Evolutionary conservation across 2,888 invertebrate species (phyloP).

Genomic region (Drosophila seclusa): DNA sequence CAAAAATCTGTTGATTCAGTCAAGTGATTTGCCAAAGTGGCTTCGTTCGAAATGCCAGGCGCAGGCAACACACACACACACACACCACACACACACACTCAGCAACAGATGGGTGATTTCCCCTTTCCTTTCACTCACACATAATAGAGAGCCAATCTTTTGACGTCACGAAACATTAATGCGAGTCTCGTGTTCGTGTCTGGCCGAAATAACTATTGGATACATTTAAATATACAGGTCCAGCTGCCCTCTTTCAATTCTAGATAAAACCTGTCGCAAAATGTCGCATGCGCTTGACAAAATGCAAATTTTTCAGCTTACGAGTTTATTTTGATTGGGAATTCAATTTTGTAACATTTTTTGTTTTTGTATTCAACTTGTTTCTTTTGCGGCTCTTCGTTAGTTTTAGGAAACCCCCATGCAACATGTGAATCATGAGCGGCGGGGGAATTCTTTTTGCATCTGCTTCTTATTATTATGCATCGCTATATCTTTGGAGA

Average conservation of each 20-base stretch:
- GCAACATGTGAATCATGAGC: constrained; percentile 31
- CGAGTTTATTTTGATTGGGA: constrained; percentile 3
- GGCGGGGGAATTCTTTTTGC: constrained; percentile 37
- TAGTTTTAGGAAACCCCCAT: constrained; percentile 46
- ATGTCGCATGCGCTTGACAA: constrained; percentile 11
- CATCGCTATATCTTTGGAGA: not conserved
- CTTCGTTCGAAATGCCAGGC: constrained; percentile 81
- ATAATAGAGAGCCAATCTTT: constrained; percentile 36
- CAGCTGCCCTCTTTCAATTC: constrained; percentile 15
- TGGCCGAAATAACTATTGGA: constrained; percentile 15
- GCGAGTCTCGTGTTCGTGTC: constrained; percentile 18
- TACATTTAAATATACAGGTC: constrained; percentile 20
- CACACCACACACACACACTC: constrained; percentile 18
- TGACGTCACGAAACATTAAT: constrained; percentile 47
- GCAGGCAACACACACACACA: constrained; percentile 31
- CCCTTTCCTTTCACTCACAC: not conserved
- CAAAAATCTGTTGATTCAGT: constrained; percentile 81
- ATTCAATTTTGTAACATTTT: constrained; percentile 12
- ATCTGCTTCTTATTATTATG: constrained; percentile 8
- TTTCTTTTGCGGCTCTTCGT: not conserved
- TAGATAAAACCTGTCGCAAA: constrained; percentile 34
- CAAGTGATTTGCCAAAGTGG: constrained; percentile 82
- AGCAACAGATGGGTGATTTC: constrained; percentile 76
- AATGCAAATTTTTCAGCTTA: constrained; percentile 26
- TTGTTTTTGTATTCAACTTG: constrained; percentile 1